These are phyloP conservation scores for Peromyscus polionotus DNA, from an alignment of 2,113 vertebrate genomes.

Conservation along the genomic window DNA sequence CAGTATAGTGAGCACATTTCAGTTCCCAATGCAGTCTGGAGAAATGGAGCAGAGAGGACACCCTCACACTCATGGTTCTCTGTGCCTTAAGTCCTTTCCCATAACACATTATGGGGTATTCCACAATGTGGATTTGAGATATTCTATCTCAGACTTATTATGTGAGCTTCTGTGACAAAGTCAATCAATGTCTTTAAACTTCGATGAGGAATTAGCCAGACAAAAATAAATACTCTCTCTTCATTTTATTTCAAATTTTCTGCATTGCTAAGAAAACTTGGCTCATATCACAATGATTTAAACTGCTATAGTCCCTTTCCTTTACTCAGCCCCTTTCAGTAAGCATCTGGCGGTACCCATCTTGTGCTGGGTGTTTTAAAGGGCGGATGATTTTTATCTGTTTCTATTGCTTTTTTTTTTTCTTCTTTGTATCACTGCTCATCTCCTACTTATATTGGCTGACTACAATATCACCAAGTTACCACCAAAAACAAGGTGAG, in stretches of 20 bases:
- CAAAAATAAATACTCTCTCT: neutral
- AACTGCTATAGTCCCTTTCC: neutral
- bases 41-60: neutral
- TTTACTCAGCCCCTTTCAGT: neutral
- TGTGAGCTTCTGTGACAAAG: neutral
- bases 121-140: neutral
- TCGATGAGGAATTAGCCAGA: neutral
- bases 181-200: neutral
- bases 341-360: neutral
- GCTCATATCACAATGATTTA: neutral
- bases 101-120: neutral
- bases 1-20: neutral
- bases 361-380: neutral
- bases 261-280: neutral
- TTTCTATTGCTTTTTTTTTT: neutral
- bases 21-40: neutral
- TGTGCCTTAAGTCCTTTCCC: neutral
- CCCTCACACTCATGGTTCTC: neutral
- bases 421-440: neutral
- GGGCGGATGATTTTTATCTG: neutral
- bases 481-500: neutral
- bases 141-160: neutral
- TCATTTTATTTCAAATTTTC: slow-evolving; percentile 12
- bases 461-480: neutral
- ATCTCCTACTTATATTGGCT: neutral